A percentile compares a stretch with the other conserved stretches of the same genome.
Conservation (phyloP, 2,113 vertebrate genomes). For the Podocnemis expansa region DNA sequence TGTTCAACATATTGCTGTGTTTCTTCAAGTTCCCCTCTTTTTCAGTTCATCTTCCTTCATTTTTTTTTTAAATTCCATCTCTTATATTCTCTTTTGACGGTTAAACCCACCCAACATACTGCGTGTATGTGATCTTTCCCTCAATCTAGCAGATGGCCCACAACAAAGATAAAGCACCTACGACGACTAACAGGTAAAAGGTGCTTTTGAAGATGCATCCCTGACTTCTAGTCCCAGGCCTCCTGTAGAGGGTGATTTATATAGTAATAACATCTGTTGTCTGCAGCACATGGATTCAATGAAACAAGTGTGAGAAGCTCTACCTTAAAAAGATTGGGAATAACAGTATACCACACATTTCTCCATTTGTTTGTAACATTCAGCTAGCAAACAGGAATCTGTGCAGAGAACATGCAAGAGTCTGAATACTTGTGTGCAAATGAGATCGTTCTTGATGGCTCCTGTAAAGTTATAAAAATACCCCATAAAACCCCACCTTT, state of each 20-base stretch:
- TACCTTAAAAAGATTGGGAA: slow-evolving; percentile 6
- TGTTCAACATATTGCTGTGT: neutral
- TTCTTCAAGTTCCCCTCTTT: neutral
- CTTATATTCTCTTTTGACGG: neutral
- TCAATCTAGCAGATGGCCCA: neutral
- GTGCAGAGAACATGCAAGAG: neutral
- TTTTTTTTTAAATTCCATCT: neutral
- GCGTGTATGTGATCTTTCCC: fast-evolving
- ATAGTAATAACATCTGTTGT: neutral
- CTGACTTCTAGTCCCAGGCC: neutral
- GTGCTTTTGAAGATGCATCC: neutral
- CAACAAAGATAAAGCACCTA: neutral
- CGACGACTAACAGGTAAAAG: neutral
- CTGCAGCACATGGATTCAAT: slow-evolving; percentile 31
- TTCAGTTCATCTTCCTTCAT: neutral
- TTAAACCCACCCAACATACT: neutral
- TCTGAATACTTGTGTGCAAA: slow-evolving; percentile 11
- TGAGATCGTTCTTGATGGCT: slow-evolving; percentile 22
- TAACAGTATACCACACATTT: slow-evolving; percentile 9
- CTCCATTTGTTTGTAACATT: slow-evolving; percentile 20
- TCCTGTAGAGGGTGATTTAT: neutral
- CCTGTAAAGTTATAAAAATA: slow-evolving; percentile 53
- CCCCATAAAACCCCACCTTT: neutral
- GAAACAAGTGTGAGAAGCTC: slow-evolving; percentile 11
- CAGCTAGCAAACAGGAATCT: neutral